phyloP scores from a whole-genome alignment of 2,113 vertebrate genomes.

The Brachirus orientalis region DNA sequence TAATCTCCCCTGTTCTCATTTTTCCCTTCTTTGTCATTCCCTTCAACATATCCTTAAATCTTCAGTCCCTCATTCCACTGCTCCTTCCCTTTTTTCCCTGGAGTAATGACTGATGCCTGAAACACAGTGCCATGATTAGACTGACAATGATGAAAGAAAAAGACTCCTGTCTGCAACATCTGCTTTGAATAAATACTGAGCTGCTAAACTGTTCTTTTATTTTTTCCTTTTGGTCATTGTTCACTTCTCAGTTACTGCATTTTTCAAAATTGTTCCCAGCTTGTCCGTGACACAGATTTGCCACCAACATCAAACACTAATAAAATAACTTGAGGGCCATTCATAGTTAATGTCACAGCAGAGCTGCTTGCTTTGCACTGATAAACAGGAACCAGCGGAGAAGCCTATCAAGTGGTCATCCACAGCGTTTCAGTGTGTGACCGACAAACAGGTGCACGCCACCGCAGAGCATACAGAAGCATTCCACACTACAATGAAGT shows the following conservation, averaged over 20 bases:
- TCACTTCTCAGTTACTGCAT: slow-evolving; percentile 26
- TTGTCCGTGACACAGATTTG: slow-evolving; percentile 34
- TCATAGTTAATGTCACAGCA: slow-evolving; percentile 24
- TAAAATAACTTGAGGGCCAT: slow-evolving; percentile 30
- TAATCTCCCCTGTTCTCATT: slow-evolving; percentile 67
- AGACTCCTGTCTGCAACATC: slow-evolving; percentile 62
- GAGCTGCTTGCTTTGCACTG: slow-evolving; percentile 14
- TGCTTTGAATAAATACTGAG: slow-evolving; percentile 70
- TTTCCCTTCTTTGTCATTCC: slow-evolving; percentile 70
- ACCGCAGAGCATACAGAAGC: slow-evolving; percentile 45
- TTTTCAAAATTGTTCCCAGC: slow-evolving; percentile 38
- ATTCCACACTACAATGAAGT: slow-evolving; percentile 68
- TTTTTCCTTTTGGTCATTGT: slow-evolving; percentile 26
- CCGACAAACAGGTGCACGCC: slow-evolving; percentile 80
- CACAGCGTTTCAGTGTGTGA: slow-evolving; percentile 36
- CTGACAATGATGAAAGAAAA: slow-evolving; percentile 66
- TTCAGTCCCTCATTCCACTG: slow-evolving; percentile 50
- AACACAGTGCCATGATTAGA: slow-evolving; percentile 63
- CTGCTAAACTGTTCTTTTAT: slow-evolving; percentile 58
- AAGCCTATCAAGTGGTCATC: slow-evolving; percentile 37
- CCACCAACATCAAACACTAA: slow-evolving; percentile 38
- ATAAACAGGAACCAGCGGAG: slow-evolving; percentile 50
- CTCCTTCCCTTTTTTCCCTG: slow-evolving; percentile 20
- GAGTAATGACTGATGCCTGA: slow-evolving; percentile 61
- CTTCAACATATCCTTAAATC: slow-evolving; percentile 63